Evolutionary conservation across 2,113 vertebrate genomes (phyloP).

Genomic region (Corapipo altera): DNA sequence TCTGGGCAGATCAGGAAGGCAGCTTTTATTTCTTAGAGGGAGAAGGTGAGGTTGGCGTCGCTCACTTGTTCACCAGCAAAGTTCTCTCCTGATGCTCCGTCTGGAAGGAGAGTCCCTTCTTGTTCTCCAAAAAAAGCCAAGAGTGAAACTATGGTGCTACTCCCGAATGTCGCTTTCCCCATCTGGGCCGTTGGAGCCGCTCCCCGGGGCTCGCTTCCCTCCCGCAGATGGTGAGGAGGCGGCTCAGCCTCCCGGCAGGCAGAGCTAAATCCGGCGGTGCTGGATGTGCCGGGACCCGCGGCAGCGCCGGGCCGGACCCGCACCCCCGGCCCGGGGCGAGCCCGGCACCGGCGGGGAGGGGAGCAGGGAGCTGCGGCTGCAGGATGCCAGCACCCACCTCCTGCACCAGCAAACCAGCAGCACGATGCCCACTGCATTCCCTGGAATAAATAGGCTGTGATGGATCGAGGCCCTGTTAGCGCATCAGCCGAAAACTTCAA

Average conservation of each 20-base stretch:
- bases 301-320: neutral
- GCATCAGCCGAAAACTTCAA: constrained; percentile 1
- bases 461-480: neutral
- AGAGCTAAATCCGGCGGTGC: neutral
- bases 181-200: constrained; percentile 10
- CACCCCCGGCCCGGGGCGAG: fast-evolving
- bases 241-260: constrained; percentile 7
- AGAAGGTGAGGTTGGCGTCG: neutral
- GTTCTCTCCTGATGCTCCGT: neutral
- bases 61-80: neutral
- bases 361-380: neutral
- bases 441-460: neutral
- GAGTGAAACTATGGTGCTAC: neutral
- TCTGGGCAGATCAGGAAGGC: neutral
- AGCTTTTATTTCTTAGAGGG: neutral
- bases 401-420: fast-evolving
- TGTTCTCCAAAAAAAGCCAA: neutral
- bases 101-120: neutral
- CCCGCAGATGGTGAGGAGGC: constrained; percentile 38
- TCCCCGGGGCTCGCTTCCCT: constrained; percentile 5
- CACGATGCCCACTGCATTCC: neutral
- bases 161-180: neutral
- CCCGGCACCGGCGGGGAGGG: fast-evolving
- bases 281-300: neutral
- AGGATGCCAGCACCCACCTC: fast-evolving